phyloP scores from a whole-genome alignment of 2,797 vertebrate genomes.

The Perdix hodgsoniae region DNA sequence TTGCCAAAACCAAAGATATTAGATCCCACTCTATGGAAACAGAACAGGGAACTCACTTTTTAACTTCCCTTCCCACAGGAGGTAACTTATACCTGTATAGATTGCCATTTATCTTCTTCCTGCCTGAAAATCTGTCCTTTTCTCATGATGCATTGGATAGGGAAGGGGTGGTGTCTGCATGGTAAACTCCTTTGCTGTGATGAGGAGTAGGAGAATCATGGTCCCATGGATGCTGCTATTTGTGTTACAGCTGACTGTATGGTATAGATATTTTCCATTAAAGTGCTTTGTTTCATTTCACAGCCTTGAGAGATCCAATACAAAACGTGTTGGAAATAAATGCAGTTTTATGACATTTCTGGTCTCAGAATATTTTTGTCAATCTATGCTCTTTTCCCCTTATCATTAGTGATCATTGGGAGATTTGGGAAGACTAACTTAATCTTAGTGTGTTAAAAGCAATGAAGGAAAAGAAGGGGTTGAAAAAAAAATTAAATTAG shows the following conservation, averaged over 20 bases:
- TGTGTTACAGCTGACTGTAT: neutral
- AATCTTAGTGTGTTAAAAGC: neutral
- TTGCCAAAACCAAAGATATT: neutral
- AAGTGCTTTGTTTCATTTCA: neutral
- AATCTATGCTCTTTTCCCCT: neutral
- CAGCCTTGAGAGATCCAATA: neutral
- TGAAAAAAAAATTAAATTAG: constrained; percentile 7
- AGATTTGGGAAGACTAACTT: neutral
- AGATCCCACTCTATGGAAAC: neutral
- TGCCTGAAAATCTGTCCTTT: neutral
- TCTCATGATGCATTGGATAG: neutral
- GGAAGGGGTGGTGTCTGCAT: neutral
- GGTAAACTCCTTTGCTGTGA: neutral
- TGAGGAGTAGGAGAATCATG: accelerated
- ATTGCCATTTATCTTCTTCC: neutral
- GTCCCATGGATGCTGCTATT: accelerated
- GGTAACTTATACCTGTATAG: neutral
- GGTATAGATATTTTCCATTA: neutral
- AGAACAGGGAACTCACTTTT: neutral
- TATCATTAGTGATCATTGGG: neutral
- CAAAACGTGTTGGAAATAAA: neutral
- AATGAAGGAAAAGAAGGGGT: neutral
- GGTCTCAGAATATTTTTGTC: neutral
- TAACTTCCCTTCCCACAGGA: neutral
- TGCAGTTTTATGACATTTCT: neutral